Percentiles rank a stretch among this genome's conserved stretches.
These are phyloP conservation scores for Cryptus viduatorius DNA, from an alignment of 2,888 invertebrate genomes.

Conservation along the genomic window DNA sequence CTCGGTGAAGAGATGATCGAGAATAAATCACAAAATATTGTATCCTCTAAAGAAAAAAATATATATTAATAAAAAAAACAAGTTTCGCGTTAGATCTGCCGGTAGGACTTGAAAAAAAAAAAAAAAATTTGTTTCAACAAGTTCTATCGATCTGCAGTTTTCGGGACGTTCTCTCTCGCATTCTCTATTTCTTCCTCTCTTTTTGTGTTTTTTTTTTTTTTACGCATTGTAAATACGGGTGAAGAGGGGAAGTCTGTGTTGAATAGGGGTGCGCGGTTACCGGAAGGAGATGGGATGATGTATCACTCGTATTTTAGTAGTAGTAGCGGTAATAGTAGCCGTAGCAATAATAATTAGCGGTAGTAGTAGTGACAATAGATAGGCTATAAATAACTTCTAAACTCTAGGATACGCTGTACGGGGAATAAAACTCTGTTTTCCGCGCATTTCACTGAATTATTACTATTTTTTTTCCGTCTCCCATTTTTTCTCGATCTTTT, in stretches of 20 bases:
- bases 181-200: background rate
- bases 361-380: slow-evolving; percentile 60
- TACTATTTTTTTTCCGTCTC: slow-evolving; percentile 31
- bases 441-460: slow-evolving; percentile 33
- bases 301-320: slow-evolving; percentile 38
- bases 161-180: background rate
- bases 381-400: slow-evolving; percentile 58
- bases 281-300: slow-evolving; percentile 26
- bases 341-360: slow-evolving; percentile 52
- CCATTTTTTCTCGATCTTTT: slow-evolving; percentile 16
- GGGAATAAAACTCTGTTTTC: slow-evolving; percentile 48
- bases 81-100: background rate
- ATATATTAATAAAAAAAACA: background rate
- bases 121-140: background rate
- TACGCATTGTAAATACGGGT: slow-evolving; percentile 10
- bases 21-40: background rate
- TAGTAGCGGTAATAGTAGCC: slow-evolving; percentile 47
- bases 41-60: background rate
- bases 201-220: slow-evolving; percentile 5
- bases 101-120: background rate
- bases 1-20: slow-evolving; percentile 1
- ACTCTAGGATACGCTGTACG: slow-evolving; percentile 47
- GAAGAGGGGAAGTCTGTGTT: slow-evolving; percentile 3
- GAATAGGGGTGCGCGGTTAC: slow-evolving; percentile 40
- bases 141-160: background rate